Conservation (phyloP, 2,113 vertebrate species). For the Corythornis madagascariensis region DNA sequence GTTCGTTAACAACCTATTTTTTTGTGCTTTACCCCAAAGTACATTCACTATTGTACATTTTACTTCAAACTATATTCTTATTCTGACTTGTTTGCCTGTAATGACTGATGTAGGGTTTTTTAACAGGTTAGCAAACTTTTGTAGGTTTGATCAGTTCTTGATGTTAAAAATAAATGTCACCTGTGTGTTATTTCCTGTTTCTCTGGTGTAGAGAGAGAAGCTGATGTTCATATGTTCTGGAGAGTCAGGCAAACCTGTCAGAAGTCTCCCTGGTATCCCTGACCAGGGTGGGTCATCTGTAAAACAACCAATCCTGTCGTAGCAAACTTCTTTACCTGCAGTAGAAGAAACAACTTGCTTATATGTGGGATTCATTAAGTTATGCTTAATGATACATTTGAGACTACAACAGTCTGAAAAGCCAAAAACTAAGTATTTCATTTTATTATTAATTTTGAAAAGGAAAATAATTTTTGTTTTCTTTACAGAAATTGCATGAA, state of each 20-base stretch:
- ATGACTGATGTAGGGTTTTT: neutral
- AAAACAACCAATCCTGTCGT: slow-evolving; percentile 81
- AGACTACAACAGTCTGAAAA: neutral
- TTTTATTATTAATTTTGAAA: neutral
- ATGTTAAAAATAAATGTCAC: slow-evolving; percentile 56
- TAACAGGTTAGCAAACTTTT: neutral
- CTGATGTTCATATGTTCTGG: slow-evolving; percentile 76
- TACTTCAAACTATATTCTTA: neutral
- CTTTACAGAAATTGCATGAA: neutral
- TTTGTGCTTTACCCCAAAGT: neutral
- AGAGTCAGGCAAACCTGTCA: slow-evolving; percentile 73
- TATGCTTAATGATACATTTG: neutral
- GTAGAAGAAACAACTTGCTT: neutral
- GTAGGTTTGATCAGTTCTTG: neutral
- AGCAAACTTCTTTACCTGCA: slow-evolving; percentile 76
- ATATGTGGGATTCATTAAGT: neutral
- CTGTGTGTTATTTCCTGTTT: slow-evolving; percentile 78
- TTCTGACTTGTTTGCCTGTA: neutral
- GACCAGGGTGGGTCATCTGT: slow-evolving; percentile 78
- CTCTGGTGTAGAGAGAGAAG: slow-evolving; percentile 82
- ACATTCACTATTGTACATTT: neutral
- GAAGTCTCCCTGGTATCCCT: slow-evolving; percentile 74
- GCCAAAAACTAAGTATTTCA: neutral
- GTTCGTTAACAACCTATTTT: neutral
- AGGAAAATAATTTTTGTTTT: neutral